Conservation (phyloP, 1,140 invertebrate species). For the Eurosta solidaginis region DNA sequence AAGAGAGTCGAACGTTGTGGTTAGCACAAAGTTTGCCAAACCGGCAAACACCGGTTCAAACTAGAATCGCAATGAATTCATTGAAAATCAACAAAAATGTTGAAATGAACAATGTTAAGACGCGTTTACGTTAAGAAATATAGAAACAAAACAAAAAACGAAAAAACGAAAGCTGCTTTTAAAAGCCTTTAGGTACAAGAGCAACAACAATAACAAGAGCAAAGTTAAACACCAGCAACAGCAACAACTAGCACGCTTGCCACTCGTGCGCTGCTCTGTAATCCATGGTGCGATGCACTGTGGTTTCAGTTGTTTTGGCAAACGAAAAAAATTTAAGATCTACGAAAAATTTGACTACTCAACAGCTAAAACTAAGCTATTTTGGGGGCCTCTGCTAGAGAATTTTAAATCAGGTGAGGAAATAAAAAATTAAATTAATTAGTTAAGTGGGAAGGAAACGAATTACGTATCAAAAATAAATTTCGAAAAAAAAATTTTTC, state of each 20-base stretch:
- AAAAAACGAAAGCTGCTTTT: conserved; percentile 28
- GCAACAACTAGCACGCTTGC: conserved; percentile 23
- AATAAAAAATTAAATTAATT: too few relatives aligned
- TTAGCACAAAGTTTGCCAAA: conserved; percentile 4
- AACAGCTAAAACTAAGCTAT: too few relatives aligned
- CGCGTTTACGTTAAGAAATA: conserved; percentile 11
- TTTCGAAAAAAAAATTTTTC: too few relatives aligned
- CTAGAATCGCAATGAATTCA: conserved; percentile 7
- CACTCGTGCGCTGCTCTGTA: conserved; percentile 21
- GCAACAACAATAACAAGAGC: neutral
- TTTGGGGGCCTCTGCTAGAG: too few relatives aligned
- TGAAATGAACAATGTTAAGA: conserved; percentile 4
- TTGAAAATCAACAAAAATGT: neutral
- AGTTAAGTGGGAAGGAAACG: too few relatives aligned
- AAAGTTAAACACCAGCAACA: neutral
- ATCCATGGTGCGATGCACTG: neutral
- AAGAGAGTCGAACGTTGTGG: neutral
- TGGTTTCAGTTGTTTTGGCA: too few relatives aligned
- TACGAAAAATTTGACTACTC: too few relatives aligned
- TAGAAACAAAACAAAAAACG: conserved; percentile 26
- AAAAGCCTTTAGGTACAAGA: neutral
- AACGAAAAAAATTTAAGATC: too few relatives aligned
- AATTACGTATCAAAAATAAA: too few relatives aligned
- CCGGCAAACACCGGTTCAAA: conserved; percentile 17
- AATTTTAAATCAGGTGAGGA: too few relatives aligned